Conservation (phyloP, 2,888 invertebrate species). For the Polylopha cassiicola region DNA sequence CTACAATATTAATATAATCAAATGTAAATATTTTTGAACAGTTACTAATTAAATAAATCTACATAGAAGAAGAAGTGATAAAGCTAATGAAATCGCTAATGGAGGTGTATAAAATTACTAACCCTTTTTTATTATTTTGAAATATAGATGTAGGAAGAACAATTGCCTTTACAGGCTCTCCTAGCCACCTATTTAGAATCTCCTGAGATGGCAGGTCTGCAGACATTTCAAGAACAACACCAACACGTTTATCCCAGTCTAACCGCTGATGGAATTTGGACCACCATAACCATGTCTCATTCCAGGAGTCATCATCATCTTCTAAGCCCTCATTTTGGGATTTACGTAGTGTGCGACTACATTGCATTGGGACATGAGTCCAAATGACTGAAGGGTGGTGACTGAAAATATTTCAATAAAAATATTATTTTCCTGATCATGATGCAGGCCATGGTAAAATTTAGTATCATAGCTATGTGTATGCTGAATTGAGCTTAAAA, state of each 20-base stretch:
- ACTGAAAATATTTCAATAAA: constrained; percentile 39
- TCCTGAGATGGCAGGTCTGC: constrained; percentile 86
- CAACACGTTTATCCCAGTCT: constrained; percentile 77
- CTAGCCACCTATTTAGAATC: constrained; percentile 90
- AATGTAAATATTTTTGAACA: no score
- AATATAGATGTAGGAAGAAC: constrained; percentile 90
- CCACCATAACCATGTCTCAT: constrained; percentile 91
- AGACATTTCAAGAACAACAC: constrained; percentile 87
- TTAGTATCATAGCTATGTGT: not conserved
- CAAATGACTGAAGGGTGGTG: constrained; percentile 76
- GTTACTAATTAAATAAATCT: constrained; percentile 1
- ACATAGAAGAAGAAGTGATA: not conserved
- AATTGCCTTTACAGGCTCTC: constrained; percentile 94
- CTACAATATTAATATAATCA: constrained; percentile 2
- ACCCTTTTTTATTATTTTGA: constrained; percentile 94
- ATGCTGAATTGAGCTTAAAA: not conserved
- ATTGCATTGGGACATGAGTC: constrained; percentile 82
- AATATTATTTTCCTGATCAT: constrained; percentile 3
- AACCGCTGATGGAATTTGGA: constrained; percentile 80
- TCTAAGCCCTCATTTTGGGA: constrained; percentile 49
- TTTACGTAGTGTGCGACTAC: constrained; percentile 42
- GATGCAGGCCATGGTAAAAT: not conserved
- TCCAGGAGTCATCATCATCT: constrained; percentile 61
- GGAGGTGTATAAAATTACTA: no score
- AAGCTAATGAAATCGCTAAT: not conserved